These are phyloP conservation scores for Aratinga solstitialis DNA, from an alignment of 2,797 vertebrate species.

Conservation along the genomic window DNA sequence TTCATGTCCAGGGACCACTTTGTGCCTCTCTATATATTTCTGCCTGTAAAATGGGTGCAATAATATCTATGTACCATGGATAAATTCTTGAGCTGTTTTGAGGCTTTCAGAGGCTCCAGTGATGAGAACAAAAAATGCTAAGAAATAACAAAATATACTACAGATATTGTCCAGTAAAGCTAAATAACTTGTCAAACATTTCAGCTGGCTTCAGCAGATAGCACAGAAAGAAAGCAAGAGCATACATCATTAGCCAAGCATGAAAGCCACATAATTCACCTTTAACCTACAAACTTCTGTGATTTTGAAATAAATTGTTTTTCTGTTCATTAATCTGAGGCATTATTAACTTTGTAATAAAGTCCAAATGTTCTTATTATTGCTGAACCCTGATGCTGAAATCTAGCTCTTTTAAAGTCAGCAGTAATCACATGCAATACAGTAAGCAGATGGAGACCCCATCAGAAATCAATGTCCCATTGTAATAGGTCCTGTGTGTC, in stretches of 20 bases:
- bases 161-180: background rate
- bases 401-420: constrained; percentile 18
- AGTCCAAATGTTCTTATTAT: background rate
- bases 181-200: background rate
- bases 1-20: background rate
- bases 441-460: constrained; percentile 54
- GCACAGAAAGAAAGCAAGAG: background rate
- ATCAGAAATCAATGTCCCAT: constrained; percentile 59
- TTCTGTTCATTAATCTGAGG: background rate
- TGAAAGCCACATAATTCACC: constrained; percentile 11
- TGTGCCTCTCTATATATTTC: background rate
- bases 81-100: background rate
- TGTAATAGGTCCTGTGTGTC: constrained; percentile 58
- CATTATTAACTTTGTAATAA: background rate
- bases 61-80: background rate
- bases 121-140: background rate
- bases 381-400: background rate
- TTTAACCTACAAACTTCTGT: background rate
- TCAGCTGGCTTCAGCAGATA: background rate
- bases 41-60: background rate
- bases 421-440: constrained; percentile 12
- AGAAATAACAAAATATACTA: background rate
- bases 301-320: constrained; percentile 21
- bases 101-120: background rate
- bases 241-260: background rate